Base-by-base conservation (phyloP, 2,888 invertebrate species). In the Agrenia bidenticulata region DNA sequence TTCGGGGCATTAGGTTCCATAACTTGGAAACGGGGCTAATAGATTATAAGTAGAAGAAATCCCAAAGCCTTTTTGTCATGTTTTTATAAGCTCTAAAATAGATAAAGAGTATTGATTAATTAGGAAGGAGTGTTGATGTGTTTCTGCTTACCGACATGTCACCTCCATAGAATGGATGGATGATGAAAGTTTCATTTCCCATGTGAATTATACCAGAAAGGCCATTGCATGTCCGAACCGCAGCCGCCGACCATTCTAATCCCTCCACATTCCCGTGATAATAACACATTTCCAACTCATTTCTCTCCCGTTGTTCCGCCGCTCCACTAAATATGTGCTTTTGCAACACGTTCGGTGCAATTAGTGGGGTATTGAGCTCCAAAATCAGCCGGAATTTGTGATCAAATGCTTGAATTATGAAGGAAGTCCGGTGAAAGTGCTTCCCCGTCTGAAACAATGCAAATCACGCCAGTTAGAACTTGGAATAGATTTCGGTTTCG, bases 221-320 rank as follows among this genome's bases (percentile, higher is more conserved):
- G 60, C 98, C 98, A 82, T 94, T 94, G 84, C 98, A 98, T 61
- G 97, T 98, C 82, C 95, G 94, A 83, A 98, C 92, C 77, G 97
- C 96, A 24, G 96, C 97, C 73, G 91, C 91, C 23, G 96, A 95
- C 74, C 94, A 94, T 7, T 95, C 94, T 82, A 95, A 94, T 83
- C 95, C 95, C 81, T 93, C 94, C 65, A 98, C 95, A 2, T 92
- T 92, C 68, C 97, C 97, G 81, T 98, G 97, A 82, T 98, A 98
- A 85, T 96, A 98, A 81, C 98, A 98, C 83, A 97, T 96, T 82
- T 97, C 96, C 68, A 73, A 62, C 51, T 75, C 73, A 27, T 70
- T 71, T 45, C 75, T 58, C 61, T 75, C 75, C 56, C 73, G 57
- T 79, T 89, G 89, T 79, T 90, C 90, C 73, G 89, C 92, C 78